Evolutionary conservation across 2,888 invertebrate species (phyloP), one percentile per base, ranked within the genome.

Genomic region (Ectropis crepuscularia): DNA sequence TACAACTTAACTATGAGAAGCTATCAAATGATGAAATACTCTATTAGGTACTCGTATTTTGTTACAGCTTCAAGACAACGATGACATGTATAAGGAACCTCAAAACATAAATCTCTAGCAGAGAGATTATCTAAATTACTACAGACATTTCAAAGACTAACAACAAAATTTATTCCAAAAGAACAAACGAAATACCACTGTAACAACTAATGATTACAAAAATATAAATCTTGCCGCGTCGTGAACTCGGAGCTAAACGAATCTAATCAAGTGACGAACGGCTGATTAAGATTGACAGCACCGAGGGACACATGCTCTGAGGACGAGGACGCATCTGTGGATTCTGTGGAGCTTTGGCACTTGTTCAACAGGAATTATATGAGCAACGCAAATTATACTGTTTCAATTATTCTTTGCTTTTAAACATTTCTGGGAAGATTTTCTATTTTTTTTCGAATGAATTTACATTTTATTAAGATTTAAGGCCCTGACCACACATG

Each of bases 201-300:
- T 49, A 41, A 42, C 39, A 50, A 47, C 43, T 6, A 55, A 53
- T 47, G 38, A 11, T 42, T 57, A 53, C 38, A 58, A 49, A 67
- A 65, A 51, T 53, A 68, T 55, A 39, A 68, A 68, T 70, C 65
- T 53, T 59, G 53, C 55, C 49, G 12, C 48, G 46, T 9, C 48
- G 50, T 59, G 64, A 57, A 58, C 47, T 48, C 49, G 48, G 60
- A 67, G 63, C 59, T 63, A 66, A 80, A 78, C 66, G 70, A 77
- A 76, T 77, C 74, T 77, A 82, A 83, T 82, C 77, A 76, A 77
- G 68, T 70, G 71, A 55, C 48, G 48, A 59, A 55, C 45, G 55
- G 65, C 66, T 75, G 76, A 83, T 82, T 73, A 81, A 78, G 82
- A 83, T 76, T 81, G 83, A 83, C 83, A 59, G 65, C 6, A 67